Percentiles rank a stretch among this genome's conserved stretches.
Conservation (phyloP, 2,888 invertebrate species). For the Drosophila kambysellisi region DNA sequence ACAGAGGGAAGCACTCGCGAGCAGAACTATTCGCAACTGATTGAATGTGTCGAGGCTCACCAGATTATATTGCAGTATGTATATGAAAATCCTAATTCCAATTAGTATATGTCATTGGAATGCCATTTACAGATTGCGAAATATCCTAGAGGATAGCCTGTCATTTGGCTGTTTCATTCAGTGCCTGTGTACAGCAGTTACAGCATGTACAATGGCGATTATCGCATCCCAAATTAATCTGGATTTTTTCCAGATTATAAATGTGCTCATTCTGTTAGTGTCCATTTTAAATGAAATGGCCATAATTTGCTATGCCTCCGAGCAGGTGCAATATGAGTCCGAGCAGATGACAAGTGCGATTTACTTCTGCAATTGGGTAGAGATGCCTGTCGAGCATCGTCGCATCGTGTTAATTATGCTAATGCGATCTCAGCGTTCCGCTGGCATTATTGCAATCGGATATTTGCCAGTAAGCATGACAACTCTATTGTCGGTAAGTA, state of each 20-base stretch:
- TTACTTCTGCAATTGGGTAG: slow-evolving; percentile 87
- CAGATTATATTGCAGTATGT: slow-evolving; percentile 71
- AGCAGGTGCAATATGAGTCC: slow-evolving; percentile 85
- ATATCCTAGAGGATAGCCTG: slow-evolving; percentile 85
- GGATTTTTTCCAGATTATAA: slow-evolving; percentile 32
- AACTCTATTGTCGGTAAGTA: slow-evolving; percentile 86
- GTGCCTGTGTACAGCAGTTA: slow-evolving; percentile 85
- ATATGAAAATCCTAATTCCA: background rate
- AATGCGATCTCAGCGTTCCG: slow-evolving; percentile 86
- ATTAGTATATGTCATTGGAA: background rate
- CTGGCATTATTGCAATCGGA: slow-evolving; percentile 86
- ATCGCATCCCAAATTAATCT: slow-evolving; percentile 83
- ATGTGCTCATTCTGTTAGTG: slow-evolving; percentile 67
- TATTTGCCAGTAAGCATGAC: slow-evolving; percentile 86
- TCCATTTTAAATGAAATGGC: slow-evolving; percentile 86
- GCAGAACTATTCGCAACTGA: slow-evolving; percentile 25
- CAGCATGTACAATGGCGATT: slow-evolving; percentile 83
- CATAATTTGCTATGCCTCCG: slow-evolving; percentile 86
- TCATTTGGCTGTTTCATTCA: slow-evolving; percentile 86
- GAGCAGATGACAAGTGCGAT: slow-evolving; percentile 85
- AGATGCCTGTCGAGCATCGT: slow-evolving; percentile 85
- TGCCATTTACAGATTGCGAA: slow-evolving; percentile 85
- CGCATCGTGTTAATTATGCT: slow-evolving; percentile 84
- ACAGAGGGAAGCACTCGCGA: background rate
- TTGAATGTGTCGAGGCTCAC: slow-evolving; percentile 79